Percentiles rank a stretch among this genome's conserved stretches.
phyloP scores from a whole-genome alignment of 1,140 invertebrate species.

The Apis dorsata region DNA sequence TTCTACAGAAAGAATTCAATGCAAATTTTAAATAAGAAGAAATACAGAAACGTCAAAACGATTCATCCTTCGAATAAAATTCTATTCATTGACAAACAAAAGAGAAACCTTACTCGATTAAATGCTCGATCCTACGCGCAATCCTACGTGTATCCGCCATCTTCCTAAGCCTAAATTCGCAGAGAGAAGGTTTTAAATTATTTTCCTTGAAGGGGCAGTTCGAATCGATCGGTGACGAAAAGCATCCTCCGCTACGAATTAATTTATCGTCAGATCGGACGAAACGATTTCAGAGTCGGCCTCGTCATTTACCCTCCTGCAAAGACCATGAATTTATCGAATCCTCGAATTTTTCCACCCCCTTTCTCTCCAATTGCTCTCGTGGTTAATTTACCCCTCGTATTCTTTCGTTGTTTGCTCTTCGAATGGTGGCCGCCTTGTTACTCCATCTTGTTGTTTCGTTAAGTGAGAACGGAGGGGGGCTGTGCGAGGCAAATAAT shows the following conservation, averaged over 20 bases:
- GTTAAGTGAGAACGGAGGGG: background rate
- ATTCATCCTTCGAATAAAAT: no score
- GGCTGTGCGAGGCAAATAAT: background rate
- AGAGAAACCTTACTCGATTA: no score
- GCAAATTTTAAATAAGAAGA: no score
- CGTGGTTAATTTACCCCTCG: background rate
- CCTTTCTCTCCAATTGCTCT: no score
- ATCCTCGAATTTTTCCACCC: background rate
- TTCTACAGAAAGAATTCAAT: no score
- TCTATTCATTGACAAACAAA: no score
- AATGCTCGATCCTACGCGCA: no score
- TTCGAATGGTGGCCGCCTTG: background rate
- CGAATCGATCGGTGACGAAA: conserved; percentile 1
- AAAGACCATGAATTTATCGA: conserved; percentile 21
- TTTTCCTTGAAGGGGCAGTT: background rate
- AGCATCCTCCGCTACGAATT: background rate
- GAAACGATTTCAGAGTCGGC: background rate
- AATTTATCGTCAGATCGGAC: background rate
- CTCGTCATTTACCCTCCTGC: conserved; percentile 5
- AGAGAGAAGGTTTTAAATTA: background rate
- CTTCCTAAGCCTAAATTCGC: no score
- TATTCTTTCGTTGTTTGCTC: background rate
- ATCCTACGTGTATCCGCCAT: no score
- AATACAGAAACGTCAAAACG: no score
- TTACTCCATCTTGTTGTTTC: background rate